Base-by-base conservation (phyloP, 1,140 invertebrate species). In the Drosophila elegans region DNA sequence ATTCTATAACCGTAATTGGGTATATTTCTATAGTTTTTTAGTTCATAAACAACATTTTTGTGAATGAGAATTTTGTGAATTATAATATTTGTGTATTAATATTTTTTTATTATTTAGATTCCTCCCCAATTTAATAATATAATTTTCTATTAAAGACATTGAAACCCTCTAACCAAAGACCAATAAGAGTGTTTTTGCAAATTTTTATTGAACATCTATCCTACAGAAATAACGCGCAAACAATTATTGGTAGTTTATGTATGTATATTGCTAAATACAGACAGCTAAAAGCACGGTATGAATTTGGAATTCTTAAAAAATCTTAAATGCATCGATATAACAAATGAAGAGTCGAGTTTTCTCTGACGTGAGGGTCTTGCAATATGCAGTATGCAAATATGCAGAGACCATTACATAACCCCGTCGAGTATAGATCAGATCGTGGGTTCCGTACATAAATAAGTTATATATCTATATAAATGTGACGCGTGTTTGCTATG, bases 281-380 rank as follows among this genome's bases (percentile, higher is more conserved):
- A 84, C 59, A 86, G 52, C 45, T 75, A 86, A 86, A 86, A 88
- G 83, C 83, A 88, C 84, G 69, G 72, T 61, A 62, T 55, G 69
- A 80, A 68, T 79, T 78, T 77, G 74, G 80, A 86, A 86, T 86
- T 80, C 57, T 86, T 69, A 46, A 51, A 86, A 80, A 78, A 54
- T 77, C 68, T 69, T 88, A 88, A 88, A 88, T 88, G 83, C 83
- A 89, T 83, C 78, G 57, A 86, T 88, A 86, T 88, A 86, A 83
- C 82, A 86, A 79, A 76, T 53, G 41, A 74, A 56, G 36, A 68
- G 45, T 64, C 41, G 13, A 41, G 48, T 61, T 51, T 10, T 44
- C 48, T 49, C n/a, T 27, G 11, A 6, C 3, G 12, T 32, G 27
- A 38, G 48, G 45, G 45, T 61, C 34, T 42, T 59, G 38, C 54